A percentile compares a stretch with the other conserved stretches of the same genome.
Conservation (phyloP, 2,888 invertebrate species). For the Pollenia amentaria region DNA sequence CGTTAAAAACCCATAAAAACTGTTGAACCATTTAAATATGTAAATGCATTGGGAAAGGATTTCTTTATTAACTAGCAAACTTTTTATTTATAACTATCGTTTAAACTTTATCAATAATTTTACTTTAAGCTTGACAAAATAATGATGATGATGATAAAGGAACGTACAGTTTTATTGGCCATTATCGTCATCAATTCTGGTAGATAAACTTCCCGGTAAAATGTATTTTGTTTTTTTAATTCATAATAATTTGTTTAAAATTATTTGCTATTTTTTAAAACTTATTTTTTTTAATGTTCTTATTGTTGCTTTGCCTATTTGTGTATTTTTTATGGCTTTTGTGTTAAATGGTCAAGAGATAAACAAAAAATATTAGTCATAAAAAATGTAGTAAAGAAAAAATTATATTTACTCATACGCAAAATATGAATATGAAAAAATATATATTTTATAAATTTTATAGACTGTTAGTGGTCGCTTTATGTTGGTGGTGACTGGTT, state of each 20-base stretch:
- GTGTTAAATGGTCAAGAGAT: constrained; percentile 69
- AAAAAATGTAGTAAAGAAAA: constrained; percentile 55
- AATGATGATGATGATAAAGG: neutral
- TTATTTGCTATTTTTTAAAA: neutral
- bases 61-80: neutral
- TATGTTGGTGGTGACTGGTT: neutral
- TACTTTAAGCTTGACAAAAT: neutral
- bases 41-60: constrained; percentile 42
- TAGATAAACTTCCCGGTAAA: constrained; percentile 54
- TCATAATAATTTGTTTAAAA: constrained; percentile 26
- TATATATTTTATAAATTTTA: constrained; percentile 17
- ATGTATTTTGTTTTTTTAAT: constrained; percentile 32
- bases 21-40: constrained; percentile 30
- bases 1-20: constrained; percentile 55
- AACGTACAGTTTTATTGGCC: constrained; percentile 58
- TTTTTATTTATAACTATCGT: constrained; percentile 18
- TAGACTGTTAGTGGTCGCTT: neutral
- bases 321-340: constrained; percentile 62
- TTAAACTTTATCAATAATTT: constrained; percentile 53
- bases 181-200: constrained; percentile 49
- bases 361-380: constrained; percentile 60
- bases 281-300: neutral
- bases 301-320: constrained; percentile 11
- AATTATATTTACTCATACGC: constrained; percentile 3
- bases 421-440: constrained; percentile 19